These are phyloP conservation scores for Sepiola atlantica DNA, from an alignment of 2,888 invertebrate species.

Conservation along the genomic window DNA sequence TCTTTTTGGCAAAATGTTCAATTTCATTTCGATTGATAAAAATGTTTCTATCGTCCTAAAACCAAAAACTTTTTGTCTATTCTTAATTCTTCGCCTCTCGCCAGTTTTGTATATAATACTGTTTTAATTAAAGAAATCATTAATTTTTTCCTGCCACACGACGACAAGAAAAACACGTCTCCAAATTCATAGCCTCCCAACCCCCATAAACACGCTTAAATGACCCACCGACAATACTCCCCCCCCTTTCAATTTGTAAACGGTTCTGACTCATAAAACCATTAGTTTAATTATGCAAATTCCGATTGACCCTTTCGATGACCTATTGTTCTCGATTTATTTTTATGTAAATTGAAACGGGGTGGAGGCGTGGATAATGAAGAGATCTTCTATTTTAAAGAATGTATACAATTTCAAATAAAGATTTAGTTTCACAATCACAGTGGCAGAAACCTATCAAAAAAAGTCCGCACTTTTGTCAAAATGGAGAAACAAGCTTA, in stretches of 20 bases:
- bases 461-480: too few species aligned
- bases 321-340: not conserved
- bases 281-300: slow-evolving; percentile 32
- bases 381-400: slow-evolving; percentile 20
- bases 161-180: not conserved
- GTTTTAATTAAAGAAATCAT: not conserved
- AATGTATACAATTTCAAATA: not conserved
- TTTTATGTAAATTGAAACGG: not conserved
- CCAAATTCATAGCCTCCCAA: not conserved
- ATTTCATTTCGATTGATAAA: slow-evolving; percentile 1
- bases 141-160: not conserved
- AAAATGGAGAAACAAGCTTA: too few species aligned
- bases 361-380: not conserved
- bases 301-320: not conserved
- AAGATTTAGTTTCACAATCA: not conserved
- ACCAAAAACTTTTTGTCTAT: not conserved
- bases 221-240: too few species aligned
- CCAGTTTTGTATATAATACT: not conserved
- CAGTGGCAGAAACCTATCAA: too few species aligned
- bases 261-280: not conserved
- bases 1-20: not conserved
- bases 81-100: not conserved
- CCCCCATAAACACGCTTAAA: not conserved
- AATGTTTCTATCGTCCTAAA: not conserved
- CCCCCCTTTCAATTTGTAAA: not conserved